phyloP scores from a whole-genome alignment of 2,113 vertebrate genomes.

The Murina feae region DNA sequence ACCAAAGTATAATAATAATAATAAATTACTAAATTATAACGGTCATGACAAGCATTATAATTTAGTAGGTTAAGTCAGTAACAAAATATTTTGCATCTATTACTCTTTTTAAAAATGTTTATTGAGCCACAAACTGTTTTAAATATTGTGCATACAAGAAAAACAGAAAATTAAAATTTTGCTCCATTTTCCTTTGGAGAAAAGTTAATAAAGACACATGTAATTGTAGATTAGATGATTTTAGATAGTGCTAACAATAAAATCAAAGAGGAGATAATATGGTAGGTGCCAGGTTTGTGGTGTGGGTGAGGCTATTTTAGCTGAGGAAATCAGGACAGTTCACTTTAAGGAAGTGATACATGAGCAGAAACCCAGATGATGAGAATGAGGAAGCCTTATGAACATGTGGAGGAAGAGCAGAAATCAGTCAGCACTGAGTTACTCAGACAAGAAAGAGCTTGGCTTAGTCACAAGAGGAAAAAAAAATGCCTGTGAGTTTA shows the following conservation, averaged over 20 bases:
- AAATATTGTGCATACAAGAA: background rate
- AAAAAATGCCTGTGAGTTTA: background rate
- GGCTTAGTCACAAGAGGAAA: background rate
- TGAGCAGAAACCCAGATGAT: background rate
- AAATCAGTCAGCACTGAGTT: background rate
- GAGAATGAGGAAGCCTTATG: background rate
- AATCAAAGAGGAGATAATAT: background rate
- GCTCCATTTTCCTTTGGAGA: background rate
- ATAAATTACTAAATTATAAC: background rate
- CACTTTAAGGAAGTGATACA: background rate
- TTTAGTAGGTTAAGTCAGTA: background rate
- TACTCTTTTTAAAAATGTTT: background rate
- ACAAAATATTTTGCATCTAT: background rate
- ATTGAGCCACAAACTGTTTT: background rate
- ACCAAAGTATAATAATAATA: background rate
- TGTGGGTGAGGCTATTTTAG: background rate
- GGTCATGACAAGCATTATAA: background rate
- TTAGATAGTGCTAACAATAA: background rate
- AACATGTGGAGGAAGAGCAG: background rate
- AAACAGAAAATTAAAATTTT: background rate
- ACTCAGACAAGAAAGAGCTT: background rate
- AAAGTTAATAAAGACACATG: background rate
- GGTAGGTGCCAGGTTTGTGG: background rate
- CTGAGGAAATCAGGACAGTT: background rate
- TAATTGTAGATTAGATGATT: background rate